A percentile compares a stretch with the other conserved stretches of the same genome.
Conservation (phyloP, 2,113 vertebrate species). For the Pedionomus torquatus region DNA sequence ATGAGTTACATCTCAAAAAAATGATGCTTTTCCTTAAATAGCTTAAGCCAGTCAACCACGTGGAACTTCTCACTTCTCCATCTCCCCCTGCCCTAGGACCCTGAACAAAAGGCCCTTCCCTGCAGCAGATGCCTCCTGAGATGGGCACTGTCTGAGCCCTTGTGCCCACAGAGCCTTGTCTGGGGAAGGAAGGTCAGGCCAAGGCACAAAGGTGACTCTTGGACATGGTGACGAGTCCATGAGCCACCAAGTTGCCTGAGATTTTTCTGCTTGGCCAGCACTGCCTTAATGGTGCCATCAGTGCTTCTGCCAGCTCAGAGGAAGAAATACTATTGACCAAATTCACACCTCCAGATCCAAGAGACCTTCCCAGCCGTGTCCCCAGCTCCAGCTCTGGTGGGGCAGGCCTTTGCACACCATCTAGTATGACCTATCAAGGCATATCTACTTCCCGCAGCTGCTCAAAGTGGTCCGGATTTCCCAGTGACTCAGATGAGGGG, state of each 20-base stretch:
- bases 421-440: accelerated
- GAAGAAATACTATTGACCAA: not conserved
- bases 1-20: not conserved
- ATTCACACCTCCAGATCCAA: not conserved
- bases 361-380: not conserved
- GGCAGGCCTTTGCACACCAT: not conserved
- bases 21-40: not conserved
- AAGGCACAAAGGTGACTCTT: not conserved
- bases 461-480: not conserved
- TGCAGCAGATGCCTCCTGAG: not conserved
- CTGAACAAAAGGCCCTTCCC: not conserved
- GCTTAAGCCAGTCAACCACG: not conserved
- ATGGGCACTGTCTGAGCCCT: not conserved
- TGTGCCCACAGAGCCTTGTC: not conserved
- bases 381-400: not conserved
- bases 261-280: not conserved
- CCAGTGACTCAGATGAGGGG: not conserved
- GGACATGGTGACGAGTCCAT: not conserved
- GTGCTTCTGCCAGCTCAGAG: not conserved
- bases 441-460: not conserved
- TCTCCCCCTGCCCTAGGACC: not conserved
- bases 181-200: not conserved
- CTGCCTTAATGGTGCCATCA: not conserved
- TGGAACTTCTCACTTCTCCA: not conserved
- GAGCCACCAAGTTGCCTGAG: not conserved